Evolutionary conservation across 2,888 invertebrate species (phyloP).

Genomic region (Diploptera punctata): DNA sequence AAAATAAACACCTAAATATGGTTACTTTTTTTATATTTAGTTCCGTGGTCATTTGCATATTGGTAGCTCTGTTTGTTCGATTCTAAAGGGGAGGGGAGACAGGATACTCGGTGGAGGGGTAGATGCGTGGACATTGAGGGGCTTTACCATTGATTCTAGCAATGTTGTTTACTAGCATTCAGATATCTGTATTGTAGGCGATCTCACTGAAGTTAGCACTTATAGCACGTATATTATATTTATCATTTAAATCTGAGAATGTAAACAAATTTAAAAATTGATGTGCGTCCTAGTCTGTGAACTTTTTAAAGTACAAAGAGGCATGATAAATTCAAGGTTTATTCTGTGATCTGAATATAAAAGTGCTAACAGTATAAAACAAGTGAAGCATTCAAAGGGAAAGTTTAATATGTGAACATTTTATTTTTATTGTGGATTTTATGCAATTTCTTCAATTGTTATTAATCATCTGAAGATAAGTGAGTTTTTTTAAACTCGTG

Average conservation of each 20-base stretch:
- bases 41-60: no score
- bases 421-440: no score
- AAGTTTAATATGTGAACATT: no score
- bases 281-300: background rate
- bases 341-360: no score
- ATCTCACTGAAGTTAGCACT: background rate
- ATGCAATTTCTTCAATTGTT: no score
- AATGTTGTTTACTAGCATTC: background rate
- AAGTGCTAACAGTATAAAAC: no score
- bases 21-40: no score
- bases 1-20: no score
- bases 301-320: background rate
- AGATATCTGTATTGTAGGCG: background rate
- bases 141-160: constrained; percentile 3
- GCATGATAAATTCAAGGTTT: no score
- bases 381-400: no score
- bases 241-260: background rate
- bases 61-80: constrained; percentile 3
- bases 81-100: background rate
- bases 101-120: background rate
- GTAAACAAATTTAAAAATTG: background rate
- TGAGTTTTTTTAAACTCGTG: no score
- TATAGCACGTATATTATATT: background rate
- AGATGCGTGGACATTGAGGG: background rate
- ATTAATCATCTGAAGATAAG: no score